These are phyloP conservation scores for Caenorhabditis imperialis DNA, from an alignment of 2,888 invertebrate genomes.

Conservation along the genomic window DNA sequence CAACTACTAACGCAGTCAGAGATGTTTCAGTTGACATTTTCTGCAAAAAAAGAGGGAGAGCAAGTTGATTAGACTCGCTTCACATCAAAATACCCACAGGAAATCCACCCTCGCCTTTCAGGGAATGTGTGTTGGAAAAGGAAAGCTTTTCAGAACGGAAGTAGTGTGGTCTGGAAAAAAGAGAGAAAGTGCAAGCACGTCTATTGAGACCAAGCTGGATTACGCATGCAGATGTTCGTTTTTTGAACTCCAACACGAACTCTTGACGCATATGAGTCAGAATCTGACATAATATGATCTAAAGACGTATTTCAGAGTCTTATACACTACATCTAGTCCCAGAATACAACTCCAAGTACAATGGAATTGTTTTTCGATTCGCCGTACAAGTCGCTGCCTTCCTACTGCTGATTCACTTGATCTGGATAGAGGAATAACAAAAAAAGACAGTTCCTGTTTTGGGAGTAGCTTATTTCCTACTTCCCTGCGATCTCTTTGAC, in stretches of 20 bases:
- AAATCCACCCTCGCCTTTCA: too few relatives aligned
- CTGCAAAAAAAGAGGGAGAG: slow-evolving; percentile 11
- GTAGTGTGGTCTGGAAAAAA: not conserved
- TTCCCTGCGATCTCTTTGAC: too few relatives aligned
- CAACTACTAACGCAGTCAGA: not conserved
- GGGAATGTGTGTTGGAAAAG: slow-evolving; percentile 6
- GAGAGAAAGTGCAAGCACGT: not conserved
- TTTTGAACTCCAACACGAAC: not conserved
- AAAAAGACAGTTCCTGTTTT: slow-evolving; percentile 22
- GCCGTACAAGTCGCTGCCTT: too few relatives aligned
- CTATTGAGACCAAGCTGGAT: slow-evolving; percentile 1
- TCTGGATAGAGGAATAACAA: slow-evolving; percentile 11
- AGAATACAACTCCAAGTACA: too few relatives aligned
- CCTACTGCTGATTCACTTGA: slow-evolving; percentile 23
- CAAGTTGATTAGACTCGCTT: slow-evolving; percentile 45
- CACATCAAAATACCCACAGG: slow-evolving; percentile 21
- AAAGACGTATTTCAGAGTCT: too few relatives aligned
- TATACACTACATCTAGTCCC: too few relatives aligned
- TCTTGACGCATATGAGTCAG: too few relatives aligned
- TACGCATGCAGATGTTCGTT: slow-evolving; percentile 13
- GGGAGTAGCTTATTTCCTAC: slow-evolving; percentile 18
- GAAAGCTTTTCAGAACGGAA: not conserved
- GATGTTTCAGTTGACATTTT: slow-evolving; percentile 27
- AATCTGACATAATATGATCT: too few relatives aligned
- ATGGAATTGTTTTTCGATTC: too few relatives aligned